Base-by-base conservation (phyloP, 1,140 invertebrate species). In the Oreohelix idahoensis region DNA sequence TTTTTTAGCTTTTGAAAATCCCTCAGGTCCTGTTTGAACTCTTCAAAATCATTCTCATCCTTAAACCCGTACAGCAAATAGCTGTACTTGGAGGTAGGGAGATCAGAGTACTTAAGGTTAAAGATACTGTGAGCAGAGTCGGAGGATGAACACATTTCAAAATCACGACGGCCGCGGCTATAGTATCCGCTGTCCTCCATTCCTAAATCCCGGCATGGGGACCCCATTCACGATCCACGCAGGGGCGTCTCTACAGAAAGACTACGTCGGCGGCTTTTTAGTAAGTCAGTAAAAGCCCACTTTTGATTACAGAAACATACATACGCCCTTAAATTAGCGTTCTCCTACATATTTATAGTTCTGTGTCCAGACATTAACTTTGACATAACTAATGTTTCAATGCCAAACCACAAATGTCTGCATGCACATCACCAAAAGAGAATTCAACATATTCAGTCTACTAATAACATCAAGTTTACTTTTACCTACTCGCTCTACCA, bases 41-140 rank as follows among this genome's bases (percentile, higher is more conserved):
- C 89, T 78, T 91, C 90, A 86, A 90, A 91, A 80, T 91, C 90
- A 17, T 89, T 81, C 73, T 90, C 89, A 85, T 90, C 90, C 15
- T 79, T 53, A 83, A 91, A 91, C 26, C 89, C 89, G 86, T 90
- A 81, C 20, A 85, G 86, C 32, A 89, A 86, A 82, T 89, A 88
- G 32, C 84, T 86, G 58, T 86, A 90, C 32, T 83, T 35, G 23
- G 88, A 88, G 15, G 84, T 79, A 39, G 79, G 42, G 15, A 91
- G 82, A 42, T 89, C 87, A 36, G 84, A 73, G 79, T 86, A 91
- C 51, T 84, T 86, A 51, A 90, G 81, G 66, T 88, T 83, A 82
- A 91, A 88, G 63, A 89, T 88, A 74, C 87, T 86, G 20, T 86
- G 26, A 20, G 69, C 49, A 26, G 45, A 49, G 45, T 36, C 32